Conservation (phyloP, 2,113 vertebrate genomes). For the Rhizomys pruinosus region DNA sequence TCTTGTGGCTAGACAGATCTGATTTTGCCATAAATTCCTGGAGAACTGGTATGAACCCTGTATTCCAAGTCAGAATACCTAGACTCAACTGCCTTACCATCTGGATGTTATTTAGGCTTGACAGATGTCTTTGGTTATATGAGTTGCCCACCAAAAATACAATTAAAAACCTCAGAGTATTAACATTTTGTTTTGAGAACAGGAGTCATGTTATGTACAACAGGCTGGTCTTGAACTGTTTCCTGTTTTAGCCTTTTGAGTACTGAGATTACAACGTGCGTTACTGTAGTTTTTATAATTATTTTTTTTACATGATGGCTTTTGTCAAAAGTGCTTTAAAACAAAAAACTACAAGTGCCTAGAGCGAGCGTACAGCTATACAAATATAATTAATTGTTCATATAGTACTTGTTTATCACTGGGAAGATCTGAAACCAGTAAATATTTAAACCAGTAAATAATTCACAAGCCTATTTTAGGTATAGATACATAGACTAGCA, state of each 20-base stretch:
- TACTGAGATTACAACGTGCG: neutral
- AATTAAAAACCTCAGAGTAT: constrained; percentile 14
- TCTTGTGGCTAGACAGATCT: neutral
- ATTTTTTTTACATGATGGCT: constrained; percentile 23
- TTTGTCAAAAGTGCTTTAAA: constrained; percentile 39
- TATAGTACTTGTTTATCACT: constrained; percentile 19
- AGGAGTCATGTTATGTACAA: neutral
- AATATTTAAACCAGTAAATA: constrained; percentile 46
- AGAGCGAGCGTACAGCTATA: constrained; percentile 29
- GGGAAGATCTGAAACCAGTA: neutral
- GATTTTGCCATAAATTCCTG: constrained; percentile 4
- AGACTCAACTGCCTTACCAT: neutral
- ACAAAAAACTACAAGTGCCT: constrained; percentile 50
- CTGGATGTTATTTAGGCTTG: constrained; percentile 5
- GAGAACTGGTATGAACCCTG: constrained; percentile 11
- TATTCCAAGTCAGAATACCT: neutral
- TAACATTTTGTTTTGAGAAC: neutral
- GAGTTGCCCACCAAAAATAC: constrained; percentile 53
- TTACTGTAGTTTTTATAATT: neutral
- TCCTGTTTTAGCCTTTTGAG: neutral
- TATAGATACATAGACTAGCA: constrained; percentile 5
- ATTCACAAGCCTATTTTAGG: constrained; percentile 30
- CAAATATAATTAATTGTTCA: constrained; percentile 11
- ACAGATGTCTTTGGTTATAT: neutral
- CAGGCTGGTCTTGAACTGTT: neutral